Evolutionary conservation across 1,140 invertebrate genomes (phyloP).

Genomic region (Euura saliciscinereae): DNA sequence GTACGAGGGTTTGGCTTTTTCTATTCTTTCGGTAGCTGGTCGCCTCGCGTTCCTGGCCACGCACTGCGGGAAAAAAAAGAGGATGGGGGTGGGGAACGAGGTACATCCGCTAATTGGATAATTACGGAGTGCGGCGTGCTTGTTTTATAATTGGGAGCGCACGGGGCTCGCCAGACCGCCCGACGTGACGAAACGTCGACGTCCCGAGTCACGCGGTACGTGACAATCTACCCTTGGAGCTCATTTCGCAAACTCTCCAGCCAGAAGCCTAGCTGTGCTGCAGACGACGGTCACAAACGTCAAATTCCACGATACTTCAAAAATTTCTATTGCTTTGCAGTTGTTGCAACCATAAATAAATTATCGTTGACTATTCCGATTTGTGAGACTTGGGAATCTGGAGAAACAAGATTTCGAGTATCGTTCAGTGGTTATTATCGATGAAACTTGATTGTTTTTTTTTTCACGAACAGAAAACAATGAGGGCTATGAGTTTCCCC

Average conservation of each 20-base stretch:
- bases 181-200: conserved; percentile 59
- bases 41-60: not conserved
- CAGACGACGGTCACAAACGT: too few relatives aligned
- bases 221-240: conserved; percentile 58
- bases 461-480: not conserved
- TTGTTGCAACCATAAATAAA: too few relatives aligned
- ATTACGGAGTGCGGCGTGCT: conserved; percentile 57
- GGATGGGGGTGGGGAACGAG: conserved; percentile 22
- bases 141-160: conserved; percentile 60
- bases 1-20: not conserved
- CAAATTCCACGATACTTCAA: too few relatives aligned
- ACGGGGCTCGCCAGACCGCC: conserved; percentile 27
- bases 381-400: too few relatives aligned
- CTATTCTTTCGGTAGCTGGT: not conserved
- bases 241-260: conserved; percentile 37
- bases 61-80: conserved; percentile 4
- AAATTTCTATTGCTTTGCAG: too few relatives aligned
- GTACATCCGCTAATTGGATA: conserved; percentile 60
- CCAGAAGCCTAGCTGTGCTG: too few relatives aligned
- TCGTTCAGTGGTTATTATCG: too few relatives aligned
- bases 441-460: not conserved
- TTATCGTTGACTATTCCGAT: too few relatives aligned
- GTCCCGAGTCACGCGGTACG: conserved; percentile 58
- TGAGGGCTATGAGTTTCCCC: not conserved
- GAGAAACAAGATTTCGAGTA: too few relatives aligned